Base-by-base conservation (phyloP, 2,113 vertebrate genomes). In the Scatophagus argus region DNA sequence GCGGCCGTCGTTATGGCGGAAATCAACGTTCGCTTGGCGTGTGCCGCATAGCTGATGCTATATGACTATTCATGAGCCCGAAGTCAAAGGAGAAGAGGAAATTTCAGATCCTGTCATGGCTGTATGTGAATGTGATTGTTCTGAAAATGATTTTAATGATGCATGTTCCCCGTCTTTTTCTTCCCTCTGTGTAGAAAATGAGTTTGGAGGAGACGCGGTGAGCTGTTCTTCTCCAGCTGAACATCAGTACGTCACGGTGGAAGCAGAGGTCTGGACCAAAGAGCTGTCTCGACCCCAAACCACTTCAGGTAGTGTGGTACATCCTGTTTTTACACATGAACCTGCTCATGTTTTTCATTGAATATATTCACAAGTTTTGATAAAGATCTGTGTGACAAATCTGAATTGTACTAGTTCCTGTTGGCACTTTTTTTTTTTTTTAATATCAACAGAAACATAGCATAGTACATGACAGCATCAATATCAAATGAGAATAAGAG, bases 171-270 rank as follows among this genome's bases (percentile, higher is more conserved):
- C 46, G 0, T 79, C 78, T 88, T 72, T 61, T 85, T 58, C 89
- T 72, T 84, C 88, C 65, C 44, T 83, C 71, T 80, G 74, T 94
- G 91, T 71, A 98, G 98, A 97, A 95, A 94, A 98, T 96, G 96
- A 96, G 88, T 94, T 85, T 88, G 90, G 92, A 94, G 92, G 93
- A 95, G 94, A 94, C 84, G 74, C 94, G 95, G 95, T 97, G 95
- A 98, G 87, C 91, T 88, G 72, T 51, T 89, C 83, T 89, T 81
- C 84, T 84, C 91, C 88, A 87, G 89, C 93, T 89, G 51, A 87
- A 90, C 86, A 71, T 66, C 88, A 52, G 69, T 66, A 72, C 87
- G 79, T 90, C 90, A 84, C 91, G 64, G 91, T 94, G 92, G 93
- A 90, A 87, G 80, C 88, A 90, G 88, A 91, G 92, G 87, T 91